Base-by-base conservation (phyloP, 2,113 vertebrate species). In the Pseudolaguvia tuberculata region DNA sequence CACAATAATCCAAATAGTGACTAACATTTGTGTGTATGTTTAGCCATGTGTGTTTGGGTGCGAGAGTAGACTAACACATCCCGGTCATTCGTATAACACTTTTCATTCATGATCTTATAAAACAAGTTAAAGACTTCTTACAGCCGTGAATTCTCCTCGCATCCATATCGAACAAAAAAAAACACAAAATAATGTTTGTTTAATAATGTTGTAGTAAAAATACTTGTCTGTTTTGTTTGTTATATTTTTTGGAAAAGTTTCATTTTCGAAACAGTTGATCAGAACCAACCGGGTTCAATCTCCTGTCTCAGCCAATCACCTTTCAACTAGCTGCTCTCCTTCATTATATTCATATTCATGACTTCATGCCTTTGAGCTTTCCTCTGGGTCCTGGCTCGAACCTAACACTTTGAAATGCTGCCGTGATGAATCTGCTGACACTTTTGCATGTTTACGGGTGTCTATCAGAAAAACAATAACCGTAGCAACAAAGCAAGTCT, bases 281-380 rank as follows among this genome's bases (percentile, higher is more conserved):
- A 31, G 57, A 59, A 18, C 56, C 29, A 2, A 58, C 56, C 2
- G 17, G 29, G n/a, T 18, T 61, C 5, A 12, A 5, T 6, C 1
- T 21, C 59, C n/a, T 2, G 11, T 21, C 39, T 65, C 62, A 65
- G 62, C 62, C 39, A 25, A 48, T 65, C 42, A 18, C 14, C 0
- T 45, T 48, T 23, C 42, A 18, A 21, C 42, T 47, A 4, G 11
- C 21, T 18, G 42, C 45, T 11, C 39, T 45, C 11, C 63, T 50
- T 27, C 27, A 48, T 48, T 66, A 50, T n/a, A n/a, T n/a, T n/a
- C n/a, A 50, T 66, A 45, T 63, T 63, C n/a, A 45, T 45, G 35
- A 63, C 61, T 21, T 15, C 29, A 5, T 42, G 11, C 12, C 5
- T 5, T 15, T 1, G 35, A 23, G 61, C 61, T 45, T 21, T 21